Conservation (phyloP, 2,888 invertebrate species). For the Hololepta plana region DNA sequence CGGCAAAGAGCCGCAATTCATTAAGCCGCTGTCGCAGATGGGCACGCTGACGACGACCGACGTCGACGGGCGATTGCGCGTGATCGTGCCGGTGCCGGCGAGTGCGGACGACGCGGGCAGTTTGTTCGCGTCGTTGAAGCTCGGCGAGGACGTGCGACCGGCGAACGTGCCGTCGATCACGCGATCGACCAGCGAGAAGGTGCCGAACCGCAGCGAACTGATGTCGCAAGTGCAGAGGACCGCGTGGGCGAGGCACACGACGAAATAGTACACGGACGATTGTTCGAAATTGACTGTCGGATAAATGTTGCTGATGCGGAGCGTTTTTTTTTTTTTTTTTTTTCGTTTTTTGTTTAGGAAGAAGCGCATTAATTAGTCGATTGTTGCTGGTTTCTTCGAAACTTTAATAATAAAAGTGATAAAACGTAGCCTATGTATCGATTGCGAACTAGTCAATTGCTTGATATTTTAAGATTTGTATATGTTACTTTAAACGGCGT, state of each 20-base stretch:
- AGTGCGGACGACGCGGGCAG: slow-evolving; percentile 22
- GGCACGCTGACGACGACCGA: slow-evolving; percentile 42
- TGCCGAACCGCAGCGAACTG: slow-evolving; percentile 68
- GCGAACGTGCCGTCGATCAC: slow-evolving; percentile 46
- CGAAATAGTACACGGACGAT: slow-evolving; percentile 43
- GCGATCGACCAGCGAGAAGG: slow-evolving; percentile 69
- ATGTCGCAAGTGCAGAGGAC: slow-evolving; percentile 68
- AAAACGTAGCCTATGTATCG: no score
- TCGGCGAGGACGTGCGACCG: slow-evolving; percentile 32
- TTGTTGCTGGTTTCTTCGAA: no score
- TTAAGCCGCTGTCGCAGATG: slow-evolving; percentile 47
- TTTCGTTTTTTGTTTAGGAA: neutral
- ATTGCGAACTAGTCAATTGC: no score
- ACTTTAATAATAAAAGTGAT: no score
- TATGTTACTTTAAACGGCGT: no score
- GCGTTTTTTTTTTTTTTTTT: slow-evolving; percentile 5
- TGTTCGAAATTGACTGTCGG: no score
- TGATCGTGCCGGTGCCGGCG: slow-evolving; percentile 39
- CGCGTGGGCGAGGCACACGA: slow-evolving; percentile 76
- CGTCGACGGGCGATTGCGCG: slow-evolving; percentile 38
- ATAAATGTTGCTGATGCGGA: no score
- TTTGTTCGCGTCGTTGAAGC: slow-evolving; percentile 33
- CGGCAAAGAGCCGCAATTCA: slow-evolving; percentile 37
- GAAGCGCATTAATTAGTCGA: neutral
- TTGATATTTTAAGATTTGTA: no score